Conservation (phyloP, 1,140 invertebrate species). For the Papilio machaon region DNA sequence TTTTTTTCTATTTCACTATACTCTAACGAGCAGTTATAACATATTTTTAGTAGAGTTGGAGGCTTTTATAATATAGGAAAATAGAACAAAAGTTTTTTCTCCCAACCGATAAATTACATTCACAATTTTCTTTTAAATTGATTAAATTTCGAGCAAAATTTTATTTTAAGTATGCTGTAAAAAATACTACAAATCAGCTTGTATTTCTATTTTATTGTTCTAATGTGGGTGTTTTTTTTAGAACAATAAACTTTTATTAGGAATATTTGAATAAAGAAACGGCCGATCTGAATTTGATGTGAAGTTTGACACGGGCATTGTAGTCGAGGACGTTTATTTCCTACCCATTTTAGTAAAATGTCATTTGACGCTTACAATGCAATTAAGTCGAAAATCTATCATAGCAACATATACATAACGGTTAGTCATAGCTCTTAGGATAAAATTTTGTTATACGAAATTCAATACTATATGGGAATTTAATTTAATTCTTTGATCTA, state of each 20-base stretch:
- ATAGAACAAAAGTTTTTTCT: background rate
- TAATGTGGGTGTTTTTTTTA: conserved; percentile 11
- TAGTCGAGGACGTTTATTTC: background rate
- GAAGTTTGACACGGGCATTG: background rate
- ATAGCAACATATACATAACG: background rate
- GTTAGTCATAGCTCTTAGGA: background rate
- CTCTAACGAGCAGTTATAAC: too few relatives aligned
- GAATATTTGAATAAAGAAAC: conserved; percentile 3
- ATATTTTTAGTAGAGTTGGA: too few relatives aligned
- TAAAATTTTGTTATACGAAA: background rate
- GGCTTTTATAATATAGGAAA: too few relatives aligned
- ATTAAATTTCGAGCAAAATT: conserved; percentile 19
- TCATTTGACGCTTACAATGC: background rate
- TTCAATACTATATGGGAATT: background rate
- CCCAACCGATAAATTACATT: background rate
- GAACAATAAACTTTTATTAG: conserved; percentile 19
- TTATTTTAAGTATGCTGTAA: background rate
- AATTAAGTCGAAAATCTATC: background rate
- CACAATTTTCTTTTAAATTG: background rate
- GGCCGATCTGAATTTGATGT: background rate
- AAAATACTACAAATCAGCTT: background rate
- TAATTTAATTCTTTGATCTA: background rate
- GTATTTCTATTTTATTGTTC: conserved; percentile 9
- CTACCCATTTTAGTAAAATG: background rate
- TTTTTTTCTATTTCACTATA: background rate